Percentiles rank a stretch among this genome's conserved stretches.
Conservation (phyloP, 2,113 vertebrate genomes). For the Malurus alboscapulatus region DNA sequence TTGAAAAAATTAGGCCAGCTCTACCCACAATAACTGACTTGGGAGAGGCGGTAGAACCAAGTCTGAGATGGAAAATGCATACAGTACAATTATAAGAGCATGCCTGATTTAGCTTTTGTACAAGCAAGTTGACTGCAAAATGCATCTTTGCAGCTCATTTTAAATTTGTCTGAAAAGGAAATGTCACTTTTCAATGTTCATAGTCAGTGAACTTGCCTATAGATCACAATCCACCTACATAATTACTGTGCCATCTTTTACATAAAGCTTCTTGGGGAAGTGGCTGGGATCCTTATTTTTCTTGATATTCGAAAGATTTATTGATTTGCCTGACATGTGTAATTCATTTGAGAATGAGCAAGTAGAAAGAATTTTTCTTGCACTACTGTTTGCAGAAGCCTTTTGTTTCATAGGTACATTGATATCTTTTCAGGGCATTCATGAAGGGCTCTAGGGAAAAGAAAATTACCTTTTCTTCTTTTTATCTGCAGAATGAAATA, state of each 20-base stretch:
- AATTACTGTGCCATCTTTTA: slow-evolving; percentile 50
- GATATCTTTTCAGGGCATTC: not conserved
- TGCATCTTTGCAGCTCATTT: slow-evolving; percentile 17
- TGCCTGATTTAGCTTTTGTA: slow-evolving; percentile 36
- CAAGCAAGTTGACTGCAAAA: slow-evolving; percentile 25
- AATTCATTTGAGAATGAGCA: slow-evolving; percentile 31
- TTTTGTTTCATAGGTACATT: slow-evolving; percentile 23
- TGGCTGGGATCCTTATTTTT: slow-evolving; percentile 34
- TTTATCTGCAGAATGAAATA: not conserved
- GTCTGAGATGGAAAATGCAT: not conserved
- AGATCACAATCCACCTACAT: slow-evolving; percentile 54
- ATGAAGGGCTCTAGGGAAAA: not conserved
- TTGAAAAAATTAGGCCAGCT: slow-evolving; percentile 3
- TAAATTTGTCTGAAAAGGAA: slow-evolving; percentile 57
- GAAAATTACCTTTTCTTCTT: not conserved
- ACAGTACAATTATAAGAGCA: not conserved
- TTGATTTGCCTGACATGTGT: slow-evolving; percentile 30
- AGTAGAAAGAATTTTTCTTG: not conserved
- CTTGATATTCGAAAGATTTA: slow-evolving; percentile 1
- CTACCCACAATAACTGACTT: not conserved
- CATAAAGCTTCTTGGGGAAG: slow-evolving; percentile 13
- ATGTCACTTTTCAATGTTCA: slow-evolving; percentile 46
- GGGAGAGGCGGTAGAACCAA: not conserved
- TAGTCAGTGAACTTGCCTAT: slow-evolving; percentile 35
- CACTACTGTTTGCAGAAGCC: not conserved